Evolutionary conservation across 2,113 vertebrate species (phyloP), one percentile per base, ranked within the genome.

Genomic region (Garra rufa): DNA sequence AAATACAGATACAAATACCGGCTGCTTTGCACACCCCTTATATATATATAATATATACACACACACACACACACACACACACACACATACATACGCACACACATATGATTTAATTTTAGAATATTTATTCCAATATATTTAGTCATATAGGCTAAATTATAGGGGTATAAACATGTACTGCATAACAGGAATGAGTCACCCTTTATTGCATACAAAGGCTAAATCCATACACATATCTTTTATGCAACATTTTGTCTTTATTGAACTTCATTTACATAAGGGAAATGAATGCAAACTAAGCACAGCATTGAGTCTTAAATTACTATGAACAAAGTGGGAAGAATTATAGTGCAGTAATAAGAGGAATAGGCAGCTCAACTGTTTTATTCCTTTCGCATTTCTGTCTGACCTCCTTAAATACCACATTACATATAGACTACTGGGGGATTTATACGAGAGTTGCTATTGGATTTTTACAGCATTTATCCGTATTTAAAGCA

Each of bases 341-440:
- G n/a, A 83, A 41, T 46, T 63, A 63, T 14, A 69, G 44, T 41
- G 59, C 15, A 24, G 26, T n/a, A 63, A 28, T 44, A 82, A 88
- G 82, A 81, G 84, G 79, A 67, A 44, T 81, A 71, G 82, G 14
- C 30, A 74, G 21, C 41, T 41, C 34, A 55, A 41, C 17, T 77
- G 52, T 57, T 77, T 77, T 21, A 77, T 77, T 77, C 52, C 50
- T 77, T 55, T 59, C 30, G 19, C 28, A 41, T 59, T 41, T 77
- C 28, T 59, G 50, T 13, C 11, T 77, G 75, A 75, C 81, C 59
- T 71, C 38, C 76, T 79, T 0, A 46, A 81, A 48, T 7, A 79
- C 26, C 46, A 57, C 77, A 30, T 34, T 34, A 73, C 30, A 26
- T 28, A 83, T 21, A 75, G 26, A 48, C 52, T 77, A 59, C 30